phyloP scores from a whole-genome alignment of 1,140 invertebrate species.

The honey bee (Apis mellifera) region Amel_HAv3.1 CM009941.2:4519501-4520000 shows the following conservation, averaged over 20 bases:
- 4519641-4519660: not conserved
- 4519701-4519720: not conserved
- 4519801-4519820: no score
- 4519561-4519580: not conserved
- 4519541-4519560: constrained; percentile 1
- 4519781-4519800: not conserved
- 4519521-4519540: not conserved
- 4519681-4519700: not conserved
- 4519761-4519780: no score
- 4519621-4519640: not conserved
- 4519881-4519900: not conserved
- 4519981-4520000: not conserved
- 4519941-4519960: not conserved
- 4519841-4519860: not conserved
- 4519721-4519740: not conserved
- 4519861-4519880: no score
- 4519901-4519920: not conserved
- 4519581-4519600: not conserved
- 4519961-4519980: not conserved
- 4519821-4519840: not conserved
- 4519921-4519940: not conserved
- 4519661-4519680: not conserved
- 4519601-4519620: not conserved
- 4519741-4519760: not conserved
- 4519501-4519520: no score